Evolutionary conservation across 2,113 vertebrate species (phyloP).

Genomic region (Ginglymostoma cirratum): DNA sequence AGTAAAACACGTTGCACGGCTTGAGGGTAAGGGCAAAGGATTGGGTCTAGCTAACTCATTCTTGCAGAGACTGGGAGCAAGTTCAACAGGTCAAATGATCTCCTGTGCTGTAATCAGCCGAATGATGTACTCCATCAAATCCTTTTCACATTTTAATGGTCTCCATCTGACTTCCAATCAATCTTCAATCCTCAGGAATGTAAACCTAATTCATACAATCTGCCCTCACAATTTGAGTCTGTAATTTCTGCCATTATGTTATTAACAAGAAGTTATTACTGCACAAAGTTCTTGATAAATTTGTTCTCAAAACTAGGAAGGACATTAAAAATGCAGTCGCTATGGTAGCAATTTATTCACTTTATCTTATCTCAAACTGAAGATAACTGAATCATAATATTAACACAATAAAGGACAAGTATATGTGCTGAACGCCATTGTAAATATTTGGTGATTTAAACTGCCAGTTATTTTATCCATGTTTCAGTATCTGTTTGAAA

Average conservation of each 20-base stretch:
- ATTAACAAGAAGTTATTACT: no score
- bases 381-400: background rate
- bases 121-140: background rate
- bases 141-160: no score
- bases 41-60: background rate
- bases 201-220: background rate
- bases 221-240: background rate
- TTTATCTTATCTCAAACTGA: background rate
- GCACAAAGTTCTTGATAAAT: background rate
- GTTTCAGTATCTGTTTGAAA: constrained; percentile 6
- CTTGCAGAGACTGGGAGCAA: background rate
- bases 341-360: background rate
- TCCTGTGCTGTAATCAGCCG: background rate
- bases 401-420: background rate
- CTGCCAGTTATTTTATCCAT: background rate
- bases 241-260: background rate
- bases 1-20: background rate
- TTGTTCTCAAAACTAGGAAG: no score
- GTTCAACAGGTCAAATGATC: background rate
- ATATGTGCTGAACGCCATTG: background rate
- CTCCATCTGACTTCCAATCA: background rate
- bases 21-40: background rate
- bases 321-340: background rate
- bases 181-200: background rate
- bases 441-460: background rate